These are phyloP conservation scores for Tarsius wallacei DNA, from an alignment of 2,797 vertebrate species.

Conservation along the genomic window DNA sequence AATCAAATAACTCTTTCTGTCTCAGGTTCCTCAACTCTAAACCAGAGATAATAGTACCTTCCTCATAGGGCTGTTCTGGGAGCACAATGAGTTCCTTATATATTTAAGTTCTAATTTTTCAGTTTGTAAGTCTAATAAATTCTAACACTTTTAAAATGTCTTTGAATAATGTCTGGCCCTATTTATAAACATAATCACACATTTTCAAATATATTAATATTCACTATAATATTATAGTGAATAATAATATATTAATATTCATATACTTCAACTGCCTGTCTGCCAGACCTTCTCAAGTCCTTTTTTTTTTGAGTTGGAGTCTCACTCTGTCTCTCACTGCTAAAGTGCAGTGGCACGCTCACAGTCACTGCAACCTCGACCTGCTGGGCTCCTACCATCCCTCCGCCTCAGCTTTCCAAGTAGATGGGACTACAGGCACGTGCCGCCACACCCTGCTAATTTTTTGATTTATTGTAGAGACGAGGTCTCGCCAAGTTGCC, in stretches of 20 bases:
- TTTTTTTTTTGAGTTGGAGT: too few species aligned
- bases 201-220: conserved; percentile 11
- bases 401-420: too few species aligned
- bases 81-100: not conserved
- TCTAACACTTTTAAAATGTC: not conserved
- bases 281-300: not conserved
- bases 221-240: too few species aligned
- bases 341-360: too few species aligned
- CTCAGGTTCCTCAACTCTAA: not conserved
- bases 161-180: not conserved
- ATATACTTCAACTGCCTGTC: not conserved
- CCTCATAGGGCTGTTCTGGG: not conserved
- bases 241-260: too few species aligned
- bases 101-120: not conserved
- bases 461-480: too few species aligned
- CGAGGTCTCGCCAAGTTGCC: too few species aligned
- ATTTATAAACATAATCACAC: not conserved
- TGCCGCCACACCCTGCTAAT: too few species aligned
- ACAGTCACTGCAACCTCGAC: too few species aligned
- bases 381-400: too few species aligned
- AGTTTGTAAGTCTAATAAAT: not conserved
- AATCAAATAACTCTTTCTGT: not conserved
- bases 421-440: too few species aligned
- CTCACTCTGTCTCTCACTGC: too few species aligned
- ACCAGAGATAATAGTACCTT: not conserved